phyloP scores from a whole-genome alignment of 2,797 vertebrate genomes.

The Ispidina picta region DNA sequence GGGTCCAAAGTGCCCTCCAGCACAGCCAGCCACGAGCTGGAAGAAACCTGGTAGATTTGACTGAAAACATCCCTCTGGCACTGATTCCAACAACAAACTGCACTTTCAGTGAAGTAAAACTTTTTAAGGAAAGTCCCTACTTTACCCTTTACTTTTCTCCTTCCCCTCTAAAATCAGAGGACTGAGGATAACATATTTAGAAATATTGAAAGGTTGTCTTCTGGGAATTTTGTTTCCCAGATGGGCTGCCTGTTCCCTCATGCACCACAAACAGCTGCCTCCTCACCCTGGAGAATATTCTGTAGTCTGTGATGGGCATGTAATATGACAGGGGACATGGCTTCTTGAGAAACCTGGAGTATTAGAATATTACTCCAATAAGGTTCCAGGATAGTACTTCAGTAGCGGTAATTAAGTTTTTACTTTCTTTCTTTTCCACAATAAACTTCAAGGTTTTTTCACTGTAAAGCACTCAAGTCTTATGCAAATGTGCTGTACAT shows the following conservation, averaged over 20 bases:
- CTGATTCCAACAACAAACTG: neutral
- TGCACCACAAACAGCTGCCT: conserved; percentile 21
- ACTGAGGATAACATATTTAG: conserved; percentile 2
- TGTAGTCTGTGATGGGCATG: neutral
- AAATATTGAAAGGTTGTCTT: neutral
- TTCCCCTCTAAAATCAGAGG: neutral
- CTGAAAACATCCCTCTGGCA: neutral
- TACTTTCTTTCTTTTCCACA: neutral
- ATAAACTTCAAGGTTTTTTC: neutral
- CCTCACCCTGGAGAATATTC: conserved; percentile 1
- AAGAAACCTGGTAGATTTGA: neutral
- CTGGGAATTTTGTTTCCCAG: conserved; percentile 12
- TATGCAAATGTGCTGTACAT: neutral
- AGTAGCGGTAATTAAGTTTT: neutral
- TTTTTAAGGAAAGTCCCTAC: neutral
- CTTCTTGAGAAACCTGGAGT: neutral
- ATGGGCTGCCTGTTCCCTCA: neutral
- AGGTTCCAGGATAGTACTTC: neutral
- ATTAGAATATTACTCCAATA: neutral
- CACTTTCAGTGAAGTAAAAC: neutral
- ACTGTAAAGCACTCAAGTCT: neutral
- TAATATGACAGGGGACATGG: neutral
- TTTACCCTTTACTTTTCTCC: neutral
- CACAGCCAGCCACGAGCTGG: neutral
- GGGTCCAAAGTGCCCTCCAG: neutral